Evolutionary conservation across 2,113 vertebrate species (phyloP).

Genomic region (Smithornis capensis): DNA sequence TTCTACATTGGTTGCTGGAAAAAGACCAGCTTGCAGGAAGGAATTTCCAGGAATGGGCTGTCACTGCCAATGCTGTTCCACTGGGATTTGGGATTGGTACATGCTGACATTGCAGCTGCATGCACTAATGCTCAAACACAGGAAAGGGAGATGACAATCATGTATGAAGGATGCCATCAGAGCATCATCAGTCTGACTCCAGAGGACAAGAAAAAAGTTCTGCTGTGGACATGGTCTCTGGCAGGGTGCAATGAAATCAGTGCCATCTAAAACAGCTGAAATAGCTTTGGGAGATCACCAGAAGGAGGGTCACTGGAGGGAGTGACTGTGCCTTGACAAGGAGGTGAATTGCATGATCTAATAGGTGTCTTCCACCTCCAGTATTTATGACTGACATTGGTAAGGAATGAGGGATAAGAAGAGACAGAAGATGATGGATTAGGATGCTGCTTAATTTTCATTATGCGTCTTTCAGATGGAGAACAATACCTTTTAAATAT

Average conservation of each 20-base stretch:
- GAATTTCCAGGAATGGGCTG: neutral
- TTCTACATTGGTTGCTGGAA: neutral
- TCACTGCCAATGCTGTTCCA: rapidly evolving
- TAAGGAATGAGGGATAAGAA: neutral
- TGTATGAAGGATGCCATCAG: neutral
- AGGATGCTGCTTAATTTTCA: conserved; percentile 13
- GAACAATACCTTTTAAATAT: neutral
- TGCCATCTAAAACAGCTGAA: rapidly evolving
- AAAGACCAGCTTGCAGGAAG: neutral
- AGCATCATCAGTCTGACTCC: neutral
- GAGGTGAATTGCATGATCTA: neutral
- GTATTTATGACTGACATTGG: neutral
- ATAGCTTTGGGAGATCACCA: neutral
- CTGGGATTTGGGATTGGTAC: neutral
- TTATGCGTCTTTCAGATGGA: neutral
- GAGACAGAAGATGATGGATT: neutral
- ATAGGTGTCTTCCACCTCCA: neutral
- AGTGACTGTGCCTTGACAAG: neutral
- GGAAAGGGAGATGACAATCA: neutral
- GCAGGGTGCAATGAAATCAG: neutral
- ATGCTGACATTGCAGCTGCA: rapidly evolving
- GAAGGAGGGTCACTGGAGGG: neutral
- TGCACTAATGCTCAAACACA: neutral
- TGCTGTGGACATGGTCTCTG: neutral
- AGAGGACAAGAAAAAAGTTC: neutral